Conservation (phyloP, 1,140 invertebrate genomes). For the Pseudomyrmex flavicornis region DNA sequence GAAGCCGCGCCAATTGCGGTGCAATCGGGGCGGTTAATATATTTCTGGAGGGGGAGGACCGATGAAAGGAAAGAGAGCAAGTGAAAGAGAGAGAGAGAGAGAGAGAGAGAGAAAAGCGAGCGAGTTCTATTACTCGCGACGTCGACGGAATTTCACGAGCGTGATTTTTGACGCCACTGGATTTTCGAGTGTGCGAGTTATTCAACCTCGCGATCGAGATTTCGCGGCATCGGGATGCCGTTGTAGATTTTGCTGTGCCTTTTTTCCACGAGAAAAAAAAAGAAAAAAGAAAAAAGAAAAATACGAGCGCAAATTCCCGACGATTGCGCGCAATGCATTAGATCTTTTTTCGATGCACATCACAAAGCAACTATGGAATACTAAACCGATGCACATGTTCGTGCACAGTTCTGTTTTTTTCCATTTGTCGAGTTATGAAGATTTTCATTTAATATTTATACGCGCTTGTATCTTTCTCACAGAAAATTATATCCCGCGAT, state of each 20-base stretch:
- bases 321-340: background rate
- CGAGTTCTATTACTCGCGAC: conserved; percentile 44
- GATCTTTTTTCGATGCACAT: background rate
- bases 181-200: conserved; percentile 50
- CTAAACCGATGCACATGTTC: background rate
- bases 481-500: background rate
- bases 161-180: conserved; percentile 50
- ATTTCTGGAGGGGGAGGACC: conserved; percentile 13
- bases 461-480: background rate
- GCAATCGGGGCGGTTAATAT: conserved; percentile 40
- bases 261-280: background rate
- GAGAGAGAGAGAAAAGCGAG: conserved; percentile 22
- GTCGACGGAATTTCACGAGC: conserved; percentile 47
- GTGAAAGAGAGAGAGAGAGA: conserved; percentile 33
- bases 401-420: background rate
- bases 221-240: conserved; percentile 9
- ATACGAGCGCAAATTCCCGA: conserved; percentile 27
- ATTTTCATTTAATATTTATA: conserved; percentile 1
- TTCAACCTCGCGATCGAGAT: conserved; percentile 33
- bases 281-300: background rate
- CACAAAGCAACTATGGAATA: background rate
- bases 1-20: conserved; percentile 53
- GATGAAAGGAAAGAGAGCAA: conserved; percentile 19
- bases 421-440: background rate
- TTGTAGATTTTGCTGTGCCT: conserved; percentile 22